Percentiles rank a stretch among this genome's conserved stretches.
phyloP scores from a whole-genome alignment of 2,888 invertebrate genomes.

The Anoplius nigerrimus region DNA sequence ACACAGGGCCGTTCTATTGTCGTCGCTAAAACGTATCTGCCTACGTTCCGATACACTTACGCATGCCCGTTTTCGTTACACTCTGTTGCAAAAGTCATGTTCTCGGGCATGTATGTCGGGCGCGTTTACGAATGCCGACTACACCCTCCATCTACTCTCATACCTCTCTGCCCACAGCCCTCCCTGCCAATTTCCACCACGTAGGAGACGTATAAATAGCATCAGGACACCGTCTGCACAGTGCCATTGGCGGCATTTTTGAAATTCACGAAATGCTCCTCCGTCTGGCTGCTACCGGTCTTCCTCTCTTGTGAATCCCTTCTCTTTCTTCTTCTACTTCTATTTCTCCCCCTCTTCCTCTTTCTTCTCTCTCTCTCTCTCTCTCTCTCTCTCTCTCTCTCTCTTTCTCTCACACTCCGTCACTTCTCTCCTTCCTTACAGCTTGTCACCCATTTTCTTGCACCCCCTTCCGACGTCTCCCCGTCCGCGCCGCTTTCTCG shows the following conservation, averaged over 20 bases:
- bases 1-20: neutral
- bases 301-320: slow-evolving; percentile 7
- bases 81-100: neutral
- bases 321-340: slow-evolving; percentile 12
- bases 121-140: slow-evolving; percentile 1
- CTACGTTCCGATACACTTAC: slow-evolving; percentile 29
- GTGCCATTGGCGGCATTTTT: slow-evolving; percentile 63
- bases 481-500: neutral
- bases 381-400: neutral
- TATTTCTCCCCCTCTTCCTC: neutral
- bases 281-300: slow-evolving; percentile 40
- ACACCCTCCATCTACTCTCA: too few relatives aligned
- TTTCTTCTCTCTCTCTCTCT: slow-evolving; percentile 10
- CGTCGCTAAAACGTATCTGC: slow-evolving; percentile 11
- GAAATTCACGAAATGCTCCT: slow-evolving; percentile 57
- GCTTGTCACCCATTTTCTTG: too few relatives aligned
- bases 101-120: slow-evolving; percentile 4
- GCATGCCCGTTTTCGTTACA: slow-evolving; percentile 19
- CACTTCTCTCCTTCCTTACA: neutral
- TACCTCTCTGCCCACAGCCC: slow-evolving; percentile 1
- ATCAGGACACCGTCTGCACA: slow-evolving; percentile 34
- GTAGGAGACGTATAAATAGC: slow-evolving; percentile 47
- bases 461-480: neutral
- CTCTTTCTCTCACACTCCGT: neutral
- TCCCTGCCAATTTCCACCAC: slow-evolving; percentile 18